A percentile compares a stretch with the other conserved stretches of the same genome.
Evolutionary conservation across 2,113 vertebrate species (phyloP).

Genomic region (Oxyura jamaicensis): DNA sequence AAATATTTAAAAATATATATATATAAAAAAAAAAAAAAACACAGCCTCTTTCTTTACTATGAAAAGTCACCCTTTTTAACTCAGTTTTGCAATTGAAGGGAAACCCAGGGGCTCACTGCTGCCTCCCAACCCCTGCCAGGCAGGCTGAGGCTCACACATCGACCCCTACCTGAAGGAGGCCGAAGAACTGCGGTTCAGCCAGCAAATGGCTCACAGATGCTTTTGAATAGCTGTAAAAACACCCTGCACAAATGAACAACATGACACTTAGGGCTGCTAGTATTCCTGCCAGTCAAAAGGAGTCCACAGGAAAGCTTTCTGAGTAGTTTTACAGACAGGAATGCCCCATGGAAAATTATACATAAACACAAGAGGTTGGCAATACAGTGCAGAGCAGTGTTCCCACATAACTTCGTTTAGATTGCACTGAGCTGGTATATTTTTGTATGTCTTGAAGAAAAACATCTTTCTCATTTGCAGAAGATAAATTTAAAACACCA

Average conservation of each 20-base stretch:
- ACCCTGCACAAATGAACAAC: conserved; percentile 70
- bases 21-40: neutral
- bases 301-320: conserved; percentile 64
- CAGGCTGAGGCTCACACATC: neutral
- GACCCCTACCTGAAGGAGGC: neutral
- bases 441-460: conserved; percentile 72
- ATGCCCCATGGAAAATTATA: conserved; percentile 67
- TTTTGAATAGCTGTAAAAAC: conserved; percentile 77
- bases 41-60: neutral
- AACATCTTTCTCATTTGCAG: conserved; percentile 73
- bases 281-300: conserved; percentile 77
- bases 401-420: conserved; percentile 67
- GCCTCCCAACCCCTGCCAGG: neutral
- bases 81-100: neutral
- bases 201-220: conserved; percentile 77
- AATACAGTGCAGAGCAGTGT: conserved; percentile 43
- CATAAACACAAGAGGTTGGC: conserved; percentile 64
- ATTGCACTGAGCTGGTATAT: conserved; percentile 64
- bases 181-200: neutral
- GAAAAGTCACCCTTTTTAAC: neutral
- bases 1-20: too few relatives aligned
- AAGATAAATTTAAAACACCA: conserved; percentile 77
- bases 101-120: neutral
- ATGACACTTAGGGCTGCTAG: conserved; percentile 70
- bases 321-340: conserved; percentile 72